These are phyloP conservation scores for Caenorhabditis macrosperma DNA, from an alignment of 2,888 invertebrate genomes.

Conservation along the genomic window DNA sequence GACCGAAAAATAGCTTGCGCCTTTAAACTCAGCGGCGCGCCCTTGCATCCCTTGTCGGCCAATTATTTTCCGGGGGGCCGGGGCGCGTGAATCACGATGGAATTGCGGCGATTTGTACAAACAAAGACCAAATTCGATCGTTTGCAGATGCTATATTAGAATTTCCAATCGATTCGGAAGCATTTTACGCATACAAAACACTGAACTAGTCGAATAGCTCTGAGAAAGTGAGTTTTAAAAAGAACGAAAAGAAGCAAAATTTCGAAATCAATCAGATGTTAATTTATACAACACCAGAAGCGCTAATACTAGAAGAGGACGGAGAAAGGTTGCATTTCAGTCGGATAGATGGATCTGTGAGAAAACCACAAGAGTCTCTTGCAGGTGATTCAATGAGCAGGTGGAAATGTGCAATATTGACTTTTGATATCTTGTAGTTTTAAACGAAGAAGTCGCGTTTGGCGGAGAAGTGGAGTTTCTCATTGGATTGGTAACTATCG, in stretches of 20 bases:
- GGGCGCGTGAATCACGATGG: constrained; percentile 19
- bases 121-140: constrained; percentile 17
- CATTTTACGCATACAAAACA: neutral
- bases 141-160: constrained; percentile 42
- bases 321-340: constrained; percentile 39
- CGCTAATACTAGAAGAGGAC: constrained; percentile 41
- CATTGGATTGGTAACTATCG: constrained; percentile 64
- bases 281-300: constrained; percentile 36
- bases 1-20: constrained; percentile 22
- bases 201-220: neutral
- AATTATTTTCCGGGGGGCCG: constrained; percentile 10
- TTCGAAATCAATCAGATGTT: constrained; percentile 37
- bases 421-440: constrained; percentile 11
- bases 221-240: constrained; percentile 14
- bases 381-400: neutral
- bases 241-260: neutral
- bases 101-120: constrained; percentile 46
- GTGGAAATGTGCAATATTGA: neutral
- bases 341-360: constrained; percentile 31
- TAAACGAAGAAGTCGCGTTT: constrained; percentile 19
- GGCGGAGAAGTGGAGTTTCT: constrained; percentile 68
- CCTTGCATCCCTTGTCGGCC: constrained; percentile 4
- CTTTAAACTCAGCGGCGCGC: constrained; percentile 47
- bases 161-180: constrained; percentile 19
- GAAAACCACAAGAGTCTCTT: constrained; percentile 18